A percentile compares a stretch with the other conserved stretches of the same genome.
Conservation (phyloP, 2,888 invertebrate genomes). For the Oxytorus armatus region DNA sequence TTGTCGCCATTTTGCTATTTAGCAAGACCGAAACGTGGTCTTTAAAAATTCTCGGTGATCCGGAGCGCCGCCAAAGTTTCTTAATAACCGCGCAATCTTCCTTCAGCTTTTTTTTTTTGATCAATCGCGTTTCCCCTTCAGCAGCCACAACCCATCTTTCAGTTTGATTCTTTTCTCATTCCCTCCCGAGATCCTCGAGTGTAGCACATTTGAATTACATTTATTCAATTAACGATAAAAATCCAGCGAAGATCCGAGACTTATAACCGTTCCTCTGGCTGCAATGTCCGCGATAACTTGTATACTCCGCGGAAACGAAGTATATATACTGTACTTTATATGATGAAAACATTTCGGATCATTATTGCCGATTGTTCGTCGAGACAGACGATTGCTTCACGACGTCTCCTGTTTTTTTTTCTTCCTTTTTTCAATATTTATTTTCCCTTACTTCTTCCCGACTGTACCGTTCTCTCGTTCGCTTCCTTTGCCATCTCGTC, state of each 20-base stretch:
- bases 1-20: neutral
- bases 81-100: neutral
- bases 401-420: constrained; percentile 42
- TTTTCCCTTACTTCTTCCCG: neutral
- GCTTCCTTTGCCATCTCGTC: constrained; percentile 8
- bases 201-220: constrained; percentile 65
- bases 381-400: constrained; percentile 10
- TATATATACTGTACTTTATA: constrained; percentile 22
- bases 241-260: constrained; percentile 40
- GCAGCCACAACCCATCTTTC: constrained; percentile 1
- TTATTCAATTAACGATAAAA: constrained; percentile 68
- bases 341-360: constrained; percentile 59
- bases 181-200: constrained; percentile 39
- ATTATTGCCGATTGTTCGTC: constrained; percentile 65
- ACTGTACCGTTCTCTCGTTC: constrained; percentile 22
- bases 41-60: neutral
- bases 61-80: too few species aligned
- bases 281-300: neutral
- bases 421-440: constrained; percentile 12
- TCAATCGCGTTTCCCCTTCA: neutral
- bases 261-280: neutral
- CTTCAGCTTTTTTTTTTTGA: neutral
- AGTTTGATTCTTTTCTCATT: constrained; percentile 26
- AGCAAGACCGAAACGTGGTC: neutral
- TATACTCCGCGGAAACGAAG: constrained; percentile 5